A percentile compares a stretch with the other conserved stretches of the same genome.
Conservation (phyloP, 2,888 invertebrate species). For the Sylvicola fuscatus region DNA sequence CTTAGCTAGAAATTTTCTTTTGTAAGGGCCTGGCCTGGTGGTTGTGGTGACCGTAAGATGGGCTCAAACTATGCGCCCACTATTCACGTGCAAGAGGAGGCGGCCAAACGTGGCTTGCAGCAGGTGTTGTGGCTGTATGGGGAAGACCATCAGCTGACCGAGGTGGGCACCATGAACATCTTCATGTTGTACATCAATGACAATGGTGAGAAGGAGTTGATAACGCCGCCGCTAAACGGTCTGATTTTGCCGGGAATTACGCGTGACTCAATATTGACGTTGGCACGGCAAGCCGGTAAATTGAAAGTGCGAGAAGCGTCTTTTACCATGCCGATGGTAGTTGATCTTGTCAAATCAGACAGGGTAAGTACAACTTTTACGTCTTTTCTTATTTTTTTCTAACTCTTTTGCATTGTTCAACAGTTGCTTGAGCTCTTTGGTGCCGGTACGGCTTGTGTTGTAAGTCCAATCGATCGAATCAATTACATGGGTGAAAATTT, state of each 20-base stretch:
- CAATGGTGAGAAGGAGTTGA: constrained; percentile 75
- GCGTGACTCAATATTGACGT: constrained; percentile 64
- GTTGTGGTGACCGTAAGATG: constrained; percentile 86
- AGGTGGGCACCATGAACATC: constrained; percentile 98
- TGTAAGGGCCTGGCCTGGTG: constrained; percentile 69
- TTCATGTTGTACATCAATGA: constrained; percentile 77
- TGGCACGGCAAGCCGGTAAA: constrained; percentile 68
- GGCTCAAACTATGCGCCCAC: constrained; percentile 87
- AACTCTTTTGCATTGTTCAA: background rate
- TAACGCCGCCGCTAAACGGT: constrained; percentile 85
- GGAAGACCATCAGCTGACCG: constrained; percentile 79
- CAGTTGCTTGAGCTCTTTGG: constrained; percentile 73
- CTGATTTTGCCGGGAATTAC: constrained; percentile 91
- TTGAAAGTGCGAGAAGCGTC: constrained; percentile 59
- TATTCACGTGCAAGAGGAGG: constrained; percentile 62
- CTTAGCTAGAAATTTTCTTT: background rate
- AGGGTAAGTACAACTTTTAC: constrained; percentile 41
- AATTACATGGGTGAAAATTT: constrained; percentile 49
- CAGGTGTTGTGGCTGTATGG: constrained; percentile 96
- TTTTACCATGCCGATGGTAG: constrained; percentile 68
- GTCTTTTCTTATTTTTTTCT: background rate
- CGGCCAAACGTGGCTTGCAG: constrained; percentile 55
- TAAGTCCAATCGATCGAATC: constrained; percentile 79
- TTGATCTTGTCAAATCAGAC: constrained; percentile 50
- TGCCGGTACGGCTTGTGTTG: constrained; percentile 91